Evolutionary conservation across 2,888 invertebrate species (phyloP), one percentile per base, ranked within the genome.

Genomic region (Eupsilia transversa): DNA sequence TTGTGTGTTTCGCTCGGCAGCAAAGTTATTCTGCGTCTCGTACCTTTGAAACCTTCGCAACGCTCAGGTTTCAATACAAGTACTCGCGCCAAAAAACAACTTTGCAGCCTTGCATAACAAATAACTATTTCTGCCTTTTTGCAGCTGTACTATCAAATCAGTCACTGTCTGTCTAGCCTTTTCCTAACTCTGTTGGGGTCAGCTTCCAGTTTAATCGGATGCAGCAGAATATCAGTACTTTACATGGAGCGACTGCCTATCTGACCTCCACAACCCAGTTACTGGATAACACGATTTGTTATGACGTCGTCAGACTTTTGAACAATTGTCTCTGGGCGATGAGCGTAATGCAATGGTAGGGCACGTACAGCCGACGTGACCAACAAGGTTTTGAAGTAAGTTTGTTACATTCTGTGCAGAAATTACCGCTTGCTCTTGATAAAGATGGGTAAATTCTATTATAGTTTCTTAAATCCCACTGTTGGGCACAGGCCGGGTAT

Each of bases 361-460:
- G 4, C 41, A 75, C 27, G 75, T 74, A 75, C 75, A 14, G 17
- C 2, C 27, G 30, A 66, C 74, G 66, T 66, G 57, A 66, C 57
- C 38, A 76, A 57, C 33, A 23, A 33, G 49, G 6, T 35, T 52
- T 57, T 52, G 2, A 49, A 65, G 33, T 33, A 35, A 49, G 33
- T 52, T 67, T 33, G 14, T 68, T 20, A 52, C 20, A 35, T 68
- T 27, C 20, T 67, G 41, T 43, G 27, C 9, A 57, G 30, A 67
- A 27, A 17, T 52, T 43, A 33, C 12, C 2, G 5, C 38, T 61
- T 20, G 14, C 20, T 10, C n/a, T 41, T 12, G 12, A 1, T 1
- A 9, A 5, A 38, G 30, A 30, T 17, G 12, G 49, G 23, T 52
- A 7, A 35, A 49, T 38, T 65, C 14, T 61, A n/a, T n/a, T n/a